phyloP scores from a whole-genome alignment of 2,888 invertebrate species.

The Amphimallon solstitiale region DNA sequence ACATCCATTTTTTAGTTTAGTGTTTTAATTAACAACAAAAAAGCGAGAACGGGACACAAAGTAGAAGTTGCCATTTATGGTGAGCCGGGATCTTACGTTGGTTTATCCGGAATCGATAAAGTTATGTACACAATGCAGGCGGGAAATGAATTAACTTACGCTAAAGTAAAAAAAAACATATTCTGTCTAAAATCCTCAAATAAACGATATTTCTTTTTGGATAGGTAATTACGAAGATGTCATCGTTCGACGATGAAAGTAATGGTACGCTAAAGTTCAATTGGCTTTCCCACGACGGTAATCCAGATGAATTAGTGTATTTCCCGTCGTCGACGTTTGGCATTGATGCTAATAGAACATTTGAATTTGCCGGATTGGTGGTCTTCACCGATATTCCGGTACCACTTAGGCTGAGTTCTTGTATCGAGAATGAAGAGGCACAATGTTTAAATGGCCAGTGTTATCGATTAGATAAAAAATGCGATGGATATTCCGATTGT shows the following conservation, averaged over 20 bases:
- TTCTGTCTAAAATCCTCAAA: not conserved
- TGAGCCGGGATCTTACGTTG: slow-evolving; percentile 94
- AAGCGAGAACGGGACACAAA: slow-evolving; percentile 91
- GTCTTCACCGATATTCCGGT: slow-evolving; percentile 91
- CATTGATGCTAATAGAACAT: slow-evolving; percentile 93
- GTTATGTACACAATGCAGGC: slow-evolving; percentile 94
- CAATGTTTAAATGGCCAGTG: slow-evolving; percentile 88
- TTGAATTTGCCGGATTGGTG: slow-evolving; percentile 87
- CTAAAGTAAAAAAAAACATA: slow-evolving; percentile 69
- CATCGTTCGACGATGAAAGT: slow-evolving; percentile 84
- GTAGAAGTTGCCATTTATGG: slow-evolving; percentile 94
- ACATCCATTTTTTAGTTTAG: slow-evolving; percentile 72
- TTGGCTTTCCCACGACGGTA: slow-evolving; percentile 87
- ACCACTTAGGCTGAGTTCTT: slow-evolving; percentile 73
- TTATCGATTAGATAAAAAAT: slow-evolving; percentile 77
- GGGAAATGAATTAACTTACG: slow-evolving; percentile 88
- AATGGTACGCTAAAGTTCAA: slow-evolving; percentile 86
- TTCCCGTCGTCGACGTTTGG: slow-evolving; percentile 92
- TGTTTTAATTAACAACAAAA: slow-evolving; percentile 89
- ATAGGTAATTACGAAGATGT: slow-evolving; percentile 85
- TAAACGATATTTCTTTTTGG: not conserved
- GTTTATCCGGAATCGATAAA: slow-evolving; percentile 88
- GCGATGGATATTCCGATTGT: slow-evolving; percentile 83
- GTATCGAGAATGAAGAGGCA: slow-evolving; percentile 75
- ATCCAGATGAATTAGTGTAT: slow-evolving; percentile 85